Conservation (phyloP, 1,140 invertebrate genomes). For the Homarus americanus region DNA sequence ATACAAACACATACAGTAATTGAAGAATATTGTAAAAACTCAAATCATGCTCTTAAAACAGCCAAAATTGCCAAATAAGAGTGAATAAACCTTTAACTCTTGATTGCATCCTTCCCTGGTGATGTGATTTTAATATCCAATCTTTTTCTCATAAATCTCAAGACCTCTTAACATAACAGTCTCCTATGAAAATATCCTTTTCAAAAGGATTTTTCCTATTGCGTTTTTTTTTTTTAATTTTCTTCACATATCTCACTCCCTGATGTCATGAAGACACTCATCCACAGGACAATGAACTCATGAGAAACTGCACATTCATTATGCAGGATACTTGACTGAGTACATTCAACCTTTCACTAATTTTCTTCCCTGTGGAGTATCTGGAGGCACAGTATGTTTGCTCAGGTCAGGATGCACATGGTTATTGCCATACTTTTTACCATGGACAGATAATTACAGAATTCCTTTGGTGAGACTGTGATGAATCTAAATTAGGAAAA, state of each 20-base stretch:
- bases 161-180: neutral
- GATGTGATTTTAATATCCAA: neutral
- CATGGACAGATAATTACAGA: constrained; percentile 64
- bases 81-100: neutral
- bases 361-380: constrained; percentile 42
- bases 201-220: neutral
- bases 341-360: neutral
- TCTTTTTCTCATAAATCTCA: neutral
- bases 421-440: constrained; percentile 46
- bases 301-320: constrained; percentile 44
- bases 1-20: neutral
- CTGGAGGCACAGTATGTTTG: constrained; percentile 53
- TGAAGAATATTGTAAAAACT: neutral
- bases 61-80: neutral
- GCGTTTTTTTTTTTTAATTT: neutral
- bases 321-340: neutral
- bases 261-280: neutral
- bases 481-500: constrained; percentile 57
- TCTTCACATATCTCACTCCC: neutral
- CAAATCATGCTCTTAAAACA: constrained; percentile 5
- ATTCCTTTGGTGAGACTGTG: constrained; percentile 50
- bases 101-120: neutral
- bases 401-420: constrained; percentile 50
- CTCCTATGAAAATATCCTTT: neutral
- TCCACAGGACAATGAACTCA: constrained; percentile 1